A percentile compares a stretch with the other conserved stretches of the same genome.
Evolutionary conservation across 1,140 invertebrate species (phyloP).

Genomic region (Trichonephila clavata): DNA sequence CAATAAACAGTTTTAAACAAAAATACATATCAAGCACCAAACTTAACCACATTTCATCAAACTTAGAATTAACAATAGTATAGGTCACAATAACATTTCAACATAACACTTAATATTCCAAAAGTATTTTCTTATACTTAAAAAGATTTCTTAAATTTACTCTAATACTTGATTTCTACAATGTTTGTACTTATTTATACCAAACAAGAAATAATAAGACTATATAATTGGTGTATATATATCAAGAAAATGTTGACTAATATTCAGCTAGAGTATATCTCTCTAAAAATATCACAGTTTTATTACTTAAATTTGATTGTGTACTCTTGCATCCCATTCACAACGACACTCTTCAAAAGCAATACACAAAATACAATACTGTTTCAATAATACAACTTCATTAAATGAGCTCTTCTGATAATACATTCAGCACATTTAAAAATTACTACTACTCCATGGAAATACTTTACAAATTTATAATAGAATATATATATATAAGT

Average conservation of each 20-base stretch:
- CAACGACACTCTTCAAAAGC: constrained; percentile 13
- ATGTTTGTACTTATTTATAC: not conserved
- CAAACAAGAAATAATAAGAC: not conserved
- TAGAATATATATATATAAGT: too few relatives aligned
- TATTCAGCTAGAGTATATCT: constrained; percentile 23
- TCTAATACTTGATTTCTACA: not conserved
- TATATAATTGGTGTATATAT: constrained; percentile 12
- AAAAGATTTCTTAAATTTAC: constrained; percentile 22
- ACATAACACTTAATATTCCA: not conserved
- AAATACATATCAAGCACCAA: too few relatives aligned
- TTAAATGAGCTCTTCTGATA: not conserved
- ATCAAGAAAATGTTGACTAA: constrained; percentile 6
- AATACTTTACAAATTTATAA: too few relatives aligned
- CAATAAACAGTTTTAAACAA: too few relatives aligned
- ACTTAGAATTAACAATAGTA: too few relatives aligned
- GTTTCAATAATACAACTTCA: not conserved
- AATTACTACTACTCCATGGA: too few relatives aligned
- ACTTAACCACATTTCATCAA: too few relatives aligned
- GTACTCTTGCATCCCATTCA: not conserved
- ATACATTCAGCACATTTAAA: not conserved
- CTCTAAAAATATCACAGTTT: constrained; percentile 32
- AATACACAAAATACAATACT: constrained; percentile 17
- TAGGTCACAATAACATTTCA: not conserved
- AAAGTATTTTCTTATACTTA: not conserved
- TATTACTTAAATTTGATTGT: constrained; percentile 36